A percentile compares a stretch with the other conserved stretches of the same genome.
These are phyloP conservation scores for Drosophila melanosoma DNA, from an alignment of 2,888 invertebrate species.

Conservation along the genomic window DNA sequence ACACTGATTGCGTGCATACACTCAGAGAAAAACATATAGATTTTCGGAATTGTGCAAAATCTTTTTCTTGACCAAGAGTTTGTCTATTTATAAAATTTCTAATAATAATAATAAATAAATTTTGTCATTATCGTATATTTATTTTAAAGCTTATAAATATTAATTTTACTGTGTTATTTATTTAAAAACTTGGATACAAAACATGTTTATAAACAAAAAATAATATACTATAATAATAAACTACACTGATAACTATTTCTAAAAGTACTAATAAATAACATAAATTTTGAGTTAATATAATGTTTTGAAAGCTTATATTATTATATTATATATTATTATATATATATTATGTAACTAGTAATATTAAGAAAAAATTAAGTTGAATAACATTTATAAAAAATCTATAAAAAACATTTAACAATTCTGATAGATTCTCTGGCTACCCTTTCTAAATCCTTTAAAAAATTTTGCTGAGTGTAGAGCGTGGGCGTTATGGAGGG, in stretches of 20 bases:
- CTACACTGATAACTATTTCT: too few species aligned
- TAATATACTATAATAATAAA: background rate
- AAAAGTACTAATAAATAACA: background rate
- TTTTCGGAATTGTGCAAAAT: too few species aligned
- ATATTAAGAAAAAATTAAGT: background rate
- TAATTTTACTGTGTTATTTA: background rate
- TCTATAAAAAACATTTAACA: background rate
- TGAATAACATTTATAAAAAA: background rate
- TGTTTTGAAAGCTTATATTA: too few species aligned
- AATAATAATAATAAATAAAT: background rate
- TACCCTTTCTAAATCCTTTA: background rate
- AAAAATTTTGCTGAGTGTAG: background rate
- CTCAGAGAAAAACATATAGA: background rate
- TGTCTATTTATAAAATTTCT: background rate
- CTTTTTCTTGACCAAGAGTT: background rate
- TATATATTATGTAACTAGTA: background rate
- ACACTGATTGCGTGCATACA: conserved; percentile 67
- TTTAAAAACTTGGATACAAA: background rate
- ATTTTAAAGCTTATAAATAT: background rate
- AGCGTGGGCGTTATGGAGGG: conserved; percentile 20
- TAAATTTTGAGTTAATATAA: background rate
- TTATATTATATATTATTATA: too few species aligned
- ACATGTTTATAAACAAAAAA: background rate
- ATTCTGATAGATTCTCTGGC: background rate
- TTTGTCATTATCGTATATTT: fast-evolving